Percentiles rank a stretch among this genome's conserved stretches.
Evolutionary conservation across 2,888 invertebrate species (phyloP).

Genomic region (Conus canariensis): DNA sequence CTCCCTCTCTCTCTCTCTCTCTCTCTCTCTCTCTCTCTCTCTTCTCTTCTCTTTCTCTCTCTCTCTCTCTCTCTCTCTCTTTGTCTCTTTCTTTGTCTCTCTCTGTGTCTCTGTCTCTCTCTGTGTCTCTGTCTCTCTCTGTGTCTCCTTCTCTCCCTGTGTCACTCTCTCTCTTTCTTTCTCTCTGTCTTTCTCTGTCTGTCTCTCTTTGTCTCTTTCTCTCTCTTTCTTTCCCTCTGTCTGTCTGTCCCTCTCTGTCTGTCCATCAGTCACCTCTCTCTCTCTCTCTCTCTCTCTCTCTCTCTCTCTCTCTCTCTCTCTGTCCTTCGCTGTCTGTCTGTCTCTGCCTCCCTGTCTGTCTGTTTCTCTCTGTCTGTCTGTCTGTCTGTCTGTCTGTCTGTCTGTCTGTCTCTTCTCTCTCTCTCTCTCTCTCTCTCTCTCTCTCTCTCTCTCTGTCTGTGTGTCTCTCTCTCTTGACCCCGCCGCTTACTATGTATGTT

Average conservation of each 20-base stretch:
- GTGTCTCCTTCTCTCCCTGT: background rate
- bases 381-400: background rate
- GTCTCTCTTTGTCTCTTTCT: background rate
- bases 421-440: conserved; percentile 15
- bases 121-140: background rate
- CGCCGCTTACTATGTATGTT: no score
- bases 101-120: background rate
- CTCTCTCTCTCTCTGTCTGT: background rate
- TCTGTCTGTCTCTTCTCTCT: conserved; percentile 10
- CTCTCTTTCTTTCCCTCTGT: background rate
- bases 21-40: background rate
- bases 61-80: background rate
- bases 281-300: conserved; percentile 14
- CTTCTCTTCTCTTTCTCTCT: background rate
- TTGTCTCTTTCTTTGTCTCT: background rate
- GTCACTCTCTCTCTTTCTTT: background rate
- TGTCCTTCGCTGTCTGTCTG: background rate
- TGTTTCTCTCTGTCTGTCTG: background rate
- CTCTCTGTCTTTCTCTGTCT: background rate
- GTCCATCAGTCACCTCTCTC: background rate
- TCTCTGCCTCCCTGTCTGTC: no score
- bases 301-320: background rate
- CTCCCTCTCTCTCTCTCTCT: background rate
- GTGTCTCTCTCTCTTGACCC: background rate
- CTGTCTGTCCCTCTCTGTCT: background rate